Percentiles rank a stretch among this genome's conserved stretches.
These are phyloP conservation scores for Babyrousa celebensis DNA, from an alignment of 2,797 vertebrate species.

Conservation along the genomic window DNA sequence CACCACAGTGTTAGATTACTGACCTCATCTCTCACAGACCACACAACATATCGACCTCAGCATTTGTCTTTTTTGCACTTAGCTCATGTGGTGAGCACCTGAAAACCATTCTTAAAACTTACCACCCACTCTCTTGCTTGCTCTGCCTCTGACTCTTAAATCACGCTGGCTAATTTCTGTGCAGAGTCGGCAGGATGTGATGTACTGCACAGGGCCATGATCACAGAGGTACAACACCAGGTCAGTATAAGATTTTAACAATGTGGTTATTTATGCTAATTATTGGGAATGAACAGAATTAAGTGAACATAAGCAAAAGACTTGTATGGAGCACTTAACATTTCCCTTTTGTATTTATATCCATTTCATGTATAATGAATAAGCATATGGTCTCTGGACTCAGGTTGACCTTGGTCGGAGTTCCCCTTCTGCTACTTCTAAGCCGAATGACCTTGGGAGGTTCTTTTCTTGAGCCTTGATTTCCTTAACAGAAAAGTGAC, in stretches of 20 bases:
- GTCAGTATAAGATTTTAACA: conserved; percentile 49
- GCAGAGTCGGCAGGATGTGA: conserved; percentile 57
- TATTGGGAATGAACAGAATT: conserved; percentile 15
- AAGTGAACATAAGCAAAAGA: conserved; percentile 46
- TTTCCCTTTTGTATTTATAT: background rate
- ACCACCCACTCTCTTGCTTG: conserved; percentile 76
- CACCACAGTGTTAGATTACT: conserved; percentile 68
- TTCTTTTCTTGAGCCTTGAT: background rate
- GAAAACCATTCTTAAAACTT: conserved; percentile 82
- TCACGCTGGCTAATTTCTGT: conserved; percentile 73
- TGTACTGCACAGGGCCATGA: background rate
- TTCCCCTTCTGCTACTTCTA: background rate
- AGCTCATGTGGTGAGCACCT: conserved; percentile 84
- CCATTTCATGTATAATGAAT: background rate
- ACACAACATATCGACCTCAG: conserved; percentile 75
- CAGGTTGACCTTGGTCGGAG: background rate
- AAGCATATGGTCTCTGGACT: background rate
- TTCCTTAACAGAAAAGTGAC: conserved; percentile 17
- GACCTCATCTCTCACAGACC: conserved; percentile 84
- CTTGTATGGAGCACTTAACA: background rate
- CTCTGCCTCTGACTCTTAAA: conserved; percentile 74
- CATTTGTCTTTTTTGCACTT: conserved; percentile 78
- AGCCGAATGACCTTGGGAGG: background rate
- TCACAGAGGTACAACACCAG: conserved; percentile 26
- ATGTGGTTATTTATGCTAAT: conserved; percentile 3